These are phyloP conservation scores for Phenganax stokvisi DNA, from an alignment of 92 coral and sea anemone genomes.

Conservation along the genomic window DNA sequence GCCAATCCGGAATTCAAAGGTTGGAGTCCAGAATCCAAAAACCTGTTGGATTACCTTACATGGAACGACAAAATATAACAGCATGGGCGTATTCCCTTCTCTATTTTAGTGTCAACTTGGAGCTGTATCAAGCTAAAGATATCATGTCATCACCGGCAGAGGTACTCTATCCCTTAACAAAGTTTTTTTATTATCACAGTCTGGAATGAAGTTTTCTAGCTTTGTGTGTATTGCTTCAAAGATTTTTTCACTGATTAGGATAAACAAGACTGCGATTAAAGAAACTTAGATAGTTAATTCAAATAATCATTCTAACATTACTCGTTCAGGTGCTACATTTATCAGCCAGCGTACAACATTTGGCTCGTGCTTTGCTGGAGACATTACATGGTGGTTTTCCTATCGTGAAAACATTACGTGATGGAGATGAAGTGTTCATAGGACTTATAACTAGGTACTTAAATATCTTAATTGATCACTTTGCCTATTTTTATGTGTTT, in stretches of 20 bases:
- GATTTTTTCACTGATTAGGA: no score
- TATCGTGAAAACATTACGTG: constrained; percentile 65
- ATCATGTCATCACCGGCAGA: constrained; percentile 87
- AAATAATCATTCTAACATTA: no score
- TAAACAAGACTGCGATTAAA: no score
- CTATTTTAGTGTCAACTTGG: constrained; percentile 67
- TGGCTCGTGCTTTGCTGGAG: constrained; percentile 68
- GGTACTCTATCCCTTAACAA: constrained; percentile 37
- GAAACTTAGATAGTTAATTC: no score
- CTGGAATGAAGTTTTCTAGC: no score
- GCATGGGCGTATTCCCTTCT: neutral
- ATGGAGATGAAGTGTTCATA: constrained; percentile 60
- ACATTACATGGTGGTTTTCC: constrained; percentile 98
- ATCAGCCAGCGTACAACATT: constrained; percentile 59
- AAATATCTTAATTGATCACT: no score
- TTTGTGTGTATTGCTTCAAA: no score
- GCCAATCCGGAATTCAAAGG: no score
- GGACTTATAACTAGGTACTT: constrained; percentile 76
- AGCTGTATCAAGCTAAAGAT: constrained; percentile 79
- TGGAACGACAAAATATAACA: neutral
- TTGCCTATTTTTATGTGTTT: neutral
- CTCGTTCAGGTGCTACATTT: constrained; percentile 39
- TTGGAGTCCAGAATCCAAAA: no score
- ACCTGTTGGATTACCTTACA: neutral
- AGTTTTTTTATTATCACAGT: neutral